These are phyloP conservation scores for Kryptolebias ocellatus DNA, from an alignment of 2,797 vertebrate genomes.

Conservation along the genomic window DNA sequence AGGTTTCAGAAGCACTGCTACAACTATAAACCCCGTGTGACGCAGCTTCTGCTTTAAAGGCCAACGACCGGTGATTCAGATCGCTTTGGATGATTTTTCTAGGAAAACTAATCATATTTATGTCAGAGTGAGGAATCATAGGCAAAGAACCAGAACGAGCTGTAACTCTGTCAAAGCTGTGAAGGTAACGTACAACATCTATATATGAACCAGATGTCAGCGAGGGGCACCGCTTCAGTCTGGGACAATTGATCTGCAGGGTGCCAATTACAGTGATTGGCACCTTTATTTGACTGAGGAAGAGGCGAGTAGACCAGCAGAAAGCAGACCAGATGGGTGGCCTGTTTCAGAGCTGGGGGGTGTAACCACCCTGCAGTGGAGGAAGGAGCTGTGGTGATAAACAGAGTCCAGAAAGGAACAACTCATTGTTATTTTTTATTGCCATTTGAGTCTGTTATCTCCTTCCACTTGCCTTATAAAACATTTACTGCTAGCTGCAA, in stretches of 20 bases:
- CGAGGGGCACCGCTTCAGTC: slow-evolving; percentile 56
- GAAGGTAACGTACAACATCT: slow-evolving; percentile 32
- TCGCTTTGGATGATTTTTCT: slow-evolving; percentile 18
- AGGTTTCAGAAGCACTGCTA: no score
- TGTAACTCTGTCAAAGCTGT: slow-evolving; percentile 15
- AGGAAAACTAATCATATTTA: slow-evolving; percentile 6
- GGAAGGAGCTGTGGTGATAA: slow-evolving; percentile 40
- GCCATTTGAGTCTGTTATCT: slow-evolving; percentile 16
- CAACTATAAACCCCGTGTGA: no score
- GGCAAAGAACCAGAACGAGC: slow-evolving; percentile 11
- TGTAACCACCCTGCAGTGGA: slow-evolving; percentile 17
- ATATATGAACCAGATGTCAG: slow-evolving; percentile 41
- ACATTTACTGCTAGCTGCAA: no score
- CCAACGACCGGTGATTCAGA: not conserved
- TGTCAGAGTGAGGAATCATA: slow-evolving; percentile 8
- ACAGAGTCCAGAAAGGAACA: slow-evolving; percentile 35
- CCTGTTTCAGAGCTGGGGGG: slow-evolving; percentile 53
- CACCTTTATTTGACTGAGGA: slow-evolving; percentile 78
- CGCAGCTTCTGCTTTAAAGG: no score
- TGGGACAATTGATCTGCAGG: slow-evolving; percentile 80
- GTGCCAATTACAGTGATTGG: slow-evolving; percentile 86
- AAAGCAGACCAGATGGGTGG: slow-evolving; percentile 83
- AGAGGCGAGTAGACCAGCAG: slow-evolving; percentile 64
- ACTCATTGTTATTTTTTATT: slow-evolving; percentile 37
- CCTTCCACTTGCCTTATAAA: not conserved